A percentile compares a stretch with the other conserved stretches of the same genome.
Conservation (phyloP, 2,113 vertebrate genomes). For the Narcine bancroftii region DNA sequence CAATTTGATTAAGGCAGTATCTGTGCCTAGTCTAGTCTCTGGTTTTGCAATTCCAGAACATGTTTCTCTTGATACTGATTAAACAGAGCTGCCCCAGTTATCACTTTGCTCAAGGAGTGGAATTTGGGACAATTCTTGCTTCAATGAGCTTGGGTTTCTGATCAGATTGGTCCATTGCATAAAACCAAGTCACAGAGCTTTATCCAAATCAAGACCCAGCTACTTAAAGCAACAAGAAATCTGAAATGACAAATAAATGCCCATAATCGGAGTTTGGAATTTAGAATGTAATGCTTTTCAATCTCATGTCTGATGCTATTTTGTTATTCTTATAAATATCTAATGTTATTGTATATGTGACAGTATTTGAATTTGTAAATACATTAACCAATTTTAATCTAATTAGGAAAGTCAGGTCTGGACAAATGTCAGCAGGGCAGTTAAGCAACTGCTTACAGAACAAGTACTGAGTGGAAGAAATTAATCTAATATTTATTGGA, state of each 20-base stretch:
- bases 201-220: neutral
- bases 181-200: neutral
- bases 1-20: neutral
- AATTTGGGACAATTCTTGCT: neutral
- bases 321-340: neutral
- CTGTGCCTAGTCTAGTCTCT: too few relatives aligned
- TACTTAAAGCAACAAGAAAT: neutral
- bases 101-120: neutral
- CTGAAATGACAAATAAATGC: neutral
- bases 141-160: neutral
- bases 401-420: neutral
- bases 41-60: neutral
- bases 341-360: conserved; percentile 10
- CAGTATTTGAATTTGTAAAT: neutral
- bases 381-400: neutral
- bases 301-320: neutral
- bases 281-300: neutral
- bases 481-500: neutral
- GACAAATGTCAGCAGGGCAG: neutral
- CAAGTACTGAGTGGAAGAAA: neutral
- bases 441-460: neutral
- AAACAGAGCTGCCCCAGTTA: neutral
- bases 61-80: neutral
- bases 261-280: neutral
- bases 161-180: neutral